Percentiles rank a stretch among this genome's conserved stretches.
These are phyloP conservation scores for Teleiodes luculella DNA, from an alignment of 2,888 invertebrate genomes.

Conservation along the genomic window DNA sequence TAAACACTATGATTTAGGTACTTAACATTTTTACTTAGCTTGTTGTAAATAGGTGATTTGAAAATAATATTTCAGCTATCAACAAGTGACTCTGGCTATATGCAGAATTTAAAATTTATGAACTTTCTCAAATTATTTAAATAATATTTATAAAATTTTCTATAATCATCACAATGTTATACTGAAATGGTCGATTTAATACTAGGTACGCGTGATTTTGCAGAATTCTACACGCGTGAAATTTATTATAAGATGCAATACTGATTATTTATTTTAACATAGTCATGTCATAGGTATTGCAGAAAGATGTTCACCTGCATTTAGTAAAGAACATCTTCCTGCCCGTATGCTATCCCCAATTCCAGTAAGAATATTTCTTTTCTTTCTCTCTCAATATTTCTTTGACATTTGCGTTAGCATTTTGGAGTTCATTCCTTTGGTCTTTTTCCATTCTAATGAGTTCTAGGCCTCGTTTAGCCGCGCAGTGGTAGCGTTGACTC, in stretches of 20 bases:
- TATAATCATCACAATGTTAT: neutral
- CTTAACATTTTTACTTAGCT: neutral
- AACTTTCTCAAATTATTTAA: neutral
- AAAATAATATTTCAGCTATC: neutral
- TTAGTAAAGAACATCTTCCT: slow-evolving; percentile 76
- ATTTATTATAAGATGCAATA: neutral
- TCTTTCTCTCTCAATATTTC: slow-evolving; percentile 60
- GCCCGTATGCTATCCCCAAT: slow-evolving; percentile 78
- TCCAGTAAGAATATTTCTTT: slow-evolving; percentile 69
- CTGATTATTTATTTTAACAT: too few species aligned
- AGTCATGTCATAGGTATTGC: slow-evolving; percentile 6
- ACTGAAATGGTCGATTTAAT: neutral
- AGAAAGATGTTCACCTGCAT: slow-evolving; percentile 70
- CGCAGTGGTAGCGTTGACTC: slow-evolving; percentile 83
- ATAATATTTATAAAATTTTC: neutral
- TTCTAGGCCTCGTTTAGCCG: slow-evolving; percentile 81
- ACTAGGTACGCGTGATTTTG: neutral
- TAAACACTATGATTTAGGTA: neutral
- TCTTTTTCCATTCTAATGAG: slow-evolving; percentile 78
- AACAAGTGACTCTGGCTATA: neutral
- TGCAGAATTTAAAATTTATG: neutral
- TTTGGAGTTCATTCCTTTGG: slow-evolving; percentile 60
- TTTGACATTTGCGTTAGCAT: slow-evolving; percentile 58
- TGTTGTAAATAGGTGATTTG: neutral
- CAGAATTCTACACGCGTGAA: neutral